These are phyloP conservation scores for Bathynomus jamesi DNA, from an alignment of 1,140 invertebrate species.

Conservation along the genomic window DNA sequence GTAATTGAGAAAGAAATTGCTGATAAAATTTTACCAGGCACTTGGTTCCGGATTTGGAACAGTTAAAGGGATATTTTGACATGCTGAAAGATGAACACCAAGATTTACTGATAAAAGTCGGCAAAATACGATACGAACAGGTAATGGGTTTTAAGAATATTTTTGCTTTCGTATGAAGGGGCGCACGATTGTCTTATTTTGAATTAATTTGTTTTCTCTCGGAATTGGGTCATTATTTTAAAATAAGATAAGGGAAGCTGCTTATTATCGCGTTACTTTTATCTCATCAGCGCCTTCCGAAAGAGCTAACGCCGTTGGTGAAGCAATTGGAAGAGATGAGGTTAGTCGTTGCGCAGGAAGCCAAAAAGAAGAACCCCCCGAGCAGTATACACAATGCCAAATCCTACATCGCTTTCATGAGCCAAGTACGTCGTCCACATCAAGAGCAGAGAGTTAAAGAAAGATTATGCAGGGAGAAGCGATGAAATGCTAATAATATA, in stretches of 20 bases:
- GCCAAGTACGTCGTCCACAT: neutral
- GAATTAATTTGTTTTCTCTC: too few species aligned
- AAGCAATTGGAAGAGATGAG: neutral
- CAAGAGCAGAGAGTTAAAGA: too few species aligned
- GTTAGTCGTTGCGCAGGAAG: neutral
- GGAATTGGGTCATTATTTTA: too few species aligned
- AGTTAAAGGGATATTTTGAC: neutral
- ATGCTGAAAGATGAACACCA: neutral
- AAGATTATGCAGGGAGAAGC: too few species aligned
- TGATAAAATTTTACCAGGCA: neutral
- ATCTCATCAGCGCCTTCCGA: too few species aligned
- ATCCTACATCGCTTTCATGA: neutral
- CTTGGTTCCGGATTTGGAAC: neutral
- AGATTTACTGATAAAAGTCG: neutral
- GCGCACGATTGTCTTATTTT: too few species aligned
- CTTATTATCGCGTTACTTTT: too few species aligned
- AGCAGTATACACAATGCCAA: neutral
- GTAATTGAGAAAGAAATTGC: too few species aligned
- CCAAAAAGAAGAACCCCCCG: neutral
- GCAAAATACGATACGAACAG: neutral
- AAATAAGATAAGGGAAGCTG: too few species aligned
- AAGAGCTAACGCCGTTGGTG: neutral
- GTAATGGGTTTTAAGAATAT: too few species aligned
- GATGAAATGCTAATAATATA: too few species aligned
- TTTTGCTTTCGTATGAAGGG: too few species aligned